These are phyloP conservation scores for Porites lutea DNA, from an alignment of 64 coral and sea anemone species.

Conservation along the genomic window DNA sequence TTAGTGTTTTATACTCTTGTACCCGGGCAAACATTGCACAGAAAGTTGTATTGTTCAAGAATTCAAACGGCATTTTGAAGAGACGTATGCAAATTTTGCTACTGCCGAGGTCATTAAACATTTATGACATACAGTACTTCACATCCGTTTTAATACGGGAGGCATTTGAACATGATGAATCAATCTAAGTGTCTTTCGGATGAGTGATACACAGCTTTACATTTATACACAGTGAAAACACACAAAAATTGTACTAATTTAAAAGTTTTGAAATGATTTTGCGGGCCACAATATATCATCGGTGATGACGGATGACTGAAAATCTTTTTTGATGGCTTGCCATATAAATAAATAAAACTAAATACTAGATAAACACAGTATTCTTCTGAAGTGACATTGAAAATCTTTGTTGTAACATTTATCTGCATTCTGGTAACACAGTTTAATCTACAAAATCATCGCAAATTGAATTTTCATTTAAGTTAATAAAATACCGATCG, in stretches of 20 bases:
- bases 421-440: not conserved
- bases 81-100: slow-evolving; percentile 27
- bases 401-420: slow-evolving; percentile 1
- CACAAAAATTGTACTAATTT: not conserved
- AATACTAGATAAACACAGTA: slow-evolving; percentile 1
- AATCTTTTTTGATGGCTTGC: not conserved
- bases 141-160: not conserved
- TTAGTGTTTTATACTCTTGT: slow-evolving; percentile 19
- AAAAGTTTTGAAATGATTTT: no score
- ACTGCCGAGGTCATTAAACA: slow-evolving; percentile 19
- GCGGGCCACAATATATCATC: not conserved
- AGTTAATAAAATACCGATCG: not conserved
- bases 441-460: not conserved
- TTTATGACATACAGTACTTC: slow-evolving; percentile 19
- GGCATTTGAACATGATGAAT: not conserved
- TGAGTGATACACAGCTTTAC: not conserved
- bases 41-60: not conserved
- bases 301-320: not conserved
- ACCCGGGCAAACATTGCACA: not conserved
- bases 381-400: not conserved
- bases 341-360: slow-evolving; percentile 1
- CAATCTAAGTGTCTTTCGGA: not conserved
- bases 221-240: not conserved
- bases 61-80: slow-evolving; percentile 1
- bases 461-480: not conserved